Conservation (phyloP, 2,113 vertebrate genomes). For the Nematolebias whitei region DNA sequence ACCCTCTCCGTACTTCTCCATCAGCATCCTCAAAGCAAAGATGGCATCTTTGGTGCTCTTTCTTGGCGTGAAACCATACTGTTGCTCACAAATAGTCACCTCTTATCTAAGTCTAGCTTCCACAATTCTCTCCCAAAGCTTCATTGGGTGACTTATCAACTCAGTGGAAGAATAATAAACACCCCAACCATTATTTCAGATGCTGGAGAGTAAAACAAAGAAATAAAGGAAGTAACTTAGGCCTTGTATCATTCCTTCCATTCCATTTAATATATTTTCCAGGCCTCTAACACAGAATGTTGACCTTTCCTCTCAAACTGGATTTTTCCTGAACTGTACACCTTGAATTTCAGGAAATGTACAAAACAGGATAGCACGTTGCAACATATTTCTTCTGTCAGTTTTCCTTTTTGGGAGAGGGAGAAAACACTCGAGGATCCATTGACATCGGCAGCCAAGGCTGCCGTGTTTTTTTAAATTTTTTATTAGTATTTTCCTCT, state of each 20-base stretch:
- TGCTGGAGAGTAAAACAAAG: conserved; percentile 62
- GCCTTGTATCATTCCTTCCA: conserved; percentile 67
- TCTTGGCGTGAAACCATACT: too few species aligned
- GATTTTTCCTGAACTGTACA: conserved; percentile 65
- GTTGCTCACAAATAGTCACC: too few species aligned
- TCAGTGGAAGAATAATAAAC: conserved; percentile 42
- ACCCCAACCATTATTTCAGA: conserved; percentile 17
- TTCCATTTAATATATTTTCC: conserved; percentile 72
- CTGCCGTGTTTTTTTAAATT: conserved; percentile 37
- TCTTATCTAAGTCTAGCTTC: too few species aligned
- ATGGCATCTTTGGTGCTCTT: too few species aligned
- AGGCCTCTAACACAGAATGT: conserved; percentile 55
- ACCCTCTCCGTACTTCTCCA: too few species aligned
- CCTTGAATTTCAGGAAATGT: conserved; percentile 75
- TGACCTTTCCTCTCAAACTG: conserved; percentile 54
- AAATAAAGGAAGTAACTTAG: conserved; percentile 62
- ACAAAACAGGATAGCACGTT: conserved; percentile 72
- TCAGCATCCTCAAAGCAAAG: too few species aligned
- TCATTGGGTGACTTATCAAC: too few species aligned
- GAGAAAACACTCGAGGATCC: conserved; percentile 43
- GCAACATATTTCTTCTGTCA: conserved; percentile 64
- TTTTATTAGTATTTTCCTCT: conserved; percentile 14
- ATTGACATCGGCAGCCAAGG: conserved; percentile 59
- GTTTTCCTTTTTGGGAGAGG: conserved; percentile 35
- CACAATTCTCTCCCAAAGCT: too few species aligned